A percentile compares a stretch with the other conserved stretches of the same genome.
Conservation (phyloP, 35 echinoderm and acorn worm species). For the Apostichopus japonicus region DNA sequence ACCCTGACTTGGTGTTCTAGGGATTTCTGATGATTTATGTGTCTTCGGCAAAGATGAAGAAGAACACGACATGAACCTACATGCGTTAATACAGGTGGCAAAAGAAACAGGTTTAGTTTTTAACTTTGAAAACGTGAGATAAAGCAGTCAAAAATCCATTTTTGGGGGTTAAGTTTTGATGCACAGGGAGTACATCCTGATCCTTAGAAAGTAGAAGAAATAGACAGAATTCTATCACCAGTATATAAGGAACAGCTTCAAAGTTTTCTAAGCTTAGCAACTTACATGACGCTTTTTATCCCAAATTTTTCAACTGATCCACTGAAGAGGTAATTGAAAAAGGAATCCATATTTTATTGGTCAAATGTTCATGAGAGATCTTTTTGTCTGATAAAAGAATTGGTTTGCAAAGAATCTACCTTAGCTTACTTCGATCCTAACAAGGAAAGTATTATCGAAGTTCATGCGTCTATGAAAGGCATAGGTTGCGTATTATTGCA, state of each 20-base stretch:
- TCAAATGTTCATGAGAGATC: conserved; percentile 22
- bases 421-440: conserved; percentile 64
- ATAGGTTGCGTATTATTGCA: background rate
- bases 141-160: conserved; percentile 29
- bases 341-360: background rate
- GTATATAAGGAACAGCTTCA: conserved; percentile 44
- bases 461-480: conserved; percentile 31
- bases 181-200: conserved; percentile 52
- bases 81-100: conserved; percentile 53
- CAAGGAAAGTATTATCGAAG: conserved; percentile 46
- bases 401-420: conserved; percentile 36
- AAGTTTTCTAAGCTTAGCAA: too few relatives aligned
- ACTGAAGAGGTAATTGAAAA: background rate
- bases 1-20: conserved; percentile 40
- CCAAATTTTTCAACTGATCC: conserved; percentile 14
- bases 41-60: conserved; percentile 30
- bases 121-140: conserved; percentile 61
- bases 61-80: conserved; percentile 68
- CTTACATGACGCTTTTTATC: background rate
- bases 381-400: conserved; percentile 17
- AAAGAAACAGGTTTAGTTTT: conserved; percentile 54
- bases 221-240: conserved; percentile 24
- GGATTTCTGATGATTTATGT: conserved; percentile 64
- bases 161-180: conserved; percentile 57
- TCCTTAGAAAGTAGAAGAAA: conserved; percentile 47